Evolutionary conservation across 2,888 invertebrate genomes (phyloP).

Genomic region (Melanargia galathea): DNA sequence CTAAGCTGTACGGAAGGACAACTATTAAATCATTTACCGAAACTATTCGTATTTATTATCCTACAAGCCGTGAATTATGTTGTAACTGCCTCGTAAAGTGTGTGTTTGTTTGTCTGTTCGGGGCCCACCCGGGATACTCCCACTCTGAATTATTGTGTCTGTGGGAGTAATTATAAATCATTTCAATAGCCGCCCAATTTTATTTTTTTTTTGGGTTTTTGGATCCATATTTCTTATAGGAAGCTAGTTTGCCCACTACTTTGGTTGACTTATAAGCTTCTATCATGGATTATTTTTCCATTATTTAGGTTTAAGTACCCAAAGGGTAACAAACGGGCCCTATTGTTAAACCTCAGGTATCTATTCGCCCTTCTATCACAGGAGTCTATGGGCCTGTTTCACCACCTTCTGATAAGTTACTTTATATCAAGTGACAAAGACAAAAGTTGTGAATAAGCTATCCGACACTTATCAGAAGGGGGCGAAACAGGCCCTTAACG

Average conservation of each 20-base stretch:
- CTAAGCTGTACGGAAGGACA: conserved; percentile 17
- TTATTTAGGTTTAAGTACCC: no score
- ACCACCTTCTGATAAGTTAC: no score
- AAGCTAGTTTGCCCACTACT: not conserved
- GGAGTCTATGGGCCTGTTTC: no score
- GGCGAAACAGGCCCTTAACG: no score
- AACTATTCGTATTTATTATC: conserved; percentile 74
- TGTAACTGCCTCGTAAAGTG: conserved; percentile 69
- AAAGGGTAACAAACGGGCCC: no score
- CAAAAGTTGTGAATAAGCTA: no score
- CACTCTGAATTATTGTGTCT: conserved; percentile 24
- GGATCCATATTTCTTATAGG: not conserved
- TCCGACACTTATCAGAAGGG: no score
- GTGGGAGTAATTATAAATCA: conserved; percentile 36
- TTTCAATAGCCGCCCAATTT: conserved; percentile 5
- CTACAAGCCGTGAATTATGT: conserved; percentile 69
- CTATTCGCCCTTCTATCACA: no score
- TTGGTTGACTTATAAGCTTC: not conserved
- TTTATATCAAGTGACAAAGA: no score
- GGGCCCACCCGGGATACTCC: conserved; percentile 63
- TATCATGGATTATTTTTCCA: not conserved
- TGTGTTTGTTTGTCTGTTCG: conserved; percentile 47
- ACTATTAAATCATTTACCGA: conserved; percentile 73
- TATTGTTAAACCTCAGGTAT: no score
- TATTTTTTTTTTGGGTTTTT: not conserved